Percentiles rank a stretch among this genome's conserved stretches.
These are phyloP conservation scores for Alligator mississippiensis DNA, from an alignment of 2,113 vertebrate genomes.

Conservation along the genomic window DNA sequence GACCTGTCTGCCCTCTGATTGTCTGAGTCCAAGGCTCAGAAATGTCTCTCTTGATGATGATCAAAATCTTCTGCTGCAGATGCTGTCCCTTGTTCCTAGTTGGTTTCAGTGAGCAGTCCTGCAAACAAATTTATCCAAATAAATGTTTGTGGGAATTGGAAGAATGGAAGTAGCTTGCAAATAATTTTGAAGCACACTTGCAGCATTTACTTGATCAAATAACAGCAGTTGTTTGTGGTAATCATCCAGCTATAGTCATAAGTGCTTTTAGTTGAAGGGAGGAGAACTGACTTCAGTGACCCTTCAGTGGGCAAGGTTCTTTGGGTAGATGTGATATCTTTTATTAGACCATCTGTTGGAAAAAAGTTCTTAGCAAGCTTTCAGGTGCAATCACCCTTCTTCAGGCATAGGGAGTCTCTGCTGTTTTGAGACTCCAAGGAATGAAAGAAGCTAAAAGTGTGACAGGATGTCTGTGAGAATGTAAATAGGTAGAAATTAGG, in stretches of 20 bases:
- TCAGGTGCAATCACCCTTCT: too few relatives aligned
- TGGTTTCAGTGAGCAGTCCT: neutral
- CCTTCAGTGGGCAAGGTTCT: too few relatives aligned
- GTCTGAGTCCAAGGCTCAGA: neutral
- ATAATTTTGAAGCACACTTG: slow-evolving; percentile 3
- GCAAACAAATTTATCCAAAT: neutral
- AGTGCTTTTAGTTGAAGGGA: neutral
- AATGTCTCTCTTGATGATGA: neutral
- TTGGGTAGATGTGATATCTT: too few relatives aligned
- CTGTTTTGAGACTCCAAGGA: too few relatives aligned
- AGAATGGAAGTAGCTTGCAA: neutral
- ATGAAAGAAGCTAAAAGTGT: neutral
- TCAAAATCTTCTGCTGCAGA: neutral
- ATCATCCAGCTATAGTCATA: neutral
- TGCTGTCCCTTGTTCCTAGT: neutral
- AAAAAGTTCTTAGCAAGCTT: too few relatives aligned
- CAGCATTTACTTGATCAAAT: slow-evolving; percentile 4
- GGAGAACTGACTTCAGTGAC: neutral
- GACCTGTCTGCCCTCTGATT: neutral
- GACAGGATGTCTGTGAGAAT: neutral
- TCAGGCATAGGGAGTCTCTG: too few relatives aligned
- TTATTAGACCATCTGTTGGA: too few relatives aligned
- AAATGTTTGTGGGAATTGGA: neutral
- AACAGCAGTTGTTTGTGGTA: neutral
- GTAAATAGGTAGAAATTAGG: too few relatives aligned